Conservation (phyloP, 2,888 invertebrate species). For the Xestia ashworthii region DNA sequence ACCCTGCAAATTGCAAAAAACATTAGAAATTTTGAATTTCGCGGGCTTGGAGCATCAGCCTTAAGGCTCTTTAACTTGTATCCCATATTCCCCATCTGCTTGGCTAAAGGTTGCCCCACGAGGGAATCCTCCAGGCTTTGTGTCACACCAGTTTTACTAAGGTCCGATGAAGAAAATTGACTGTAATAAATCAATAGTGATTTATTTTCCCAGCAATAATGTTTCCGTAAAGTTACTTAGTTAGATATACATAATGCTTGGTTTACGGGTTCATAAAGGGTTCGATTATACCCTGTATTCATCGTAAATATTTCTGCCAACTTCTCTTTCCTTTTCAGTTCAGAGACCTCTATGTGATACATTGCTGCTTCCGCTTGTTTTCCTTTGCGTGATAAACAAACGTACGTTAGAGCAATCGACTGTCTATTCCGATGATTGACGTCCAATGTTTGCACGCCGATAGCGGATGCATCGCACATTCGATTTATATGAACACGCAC, state of each 20-base stretch:
- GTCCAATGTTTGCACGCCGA: conserved; percentile 32
- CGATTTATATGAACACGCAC: conserved; percentile 37
- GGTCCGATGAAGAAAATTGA: neutral
- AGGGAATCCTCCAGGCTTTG: neutral
- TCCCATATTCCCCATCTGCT: neutral
- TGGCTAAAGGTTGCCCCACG: neutral
- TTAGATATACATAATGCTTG: no score
- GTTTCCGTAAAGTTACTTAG: no score
- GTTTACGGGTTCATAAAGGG: no score
- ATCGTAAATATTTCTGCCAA: neutral
- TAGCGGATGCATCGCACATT: conserved; percentile 25
- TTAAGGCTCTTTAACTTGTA: no score
- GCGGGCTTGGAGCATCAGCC: no score
- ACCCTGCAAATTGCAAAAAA: no score
- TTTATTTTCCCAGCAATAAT: no score
- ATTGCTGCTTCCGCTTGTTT: neutral
- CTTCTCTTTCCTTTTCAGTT: neutral
- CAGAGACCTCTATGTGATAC: neutral
- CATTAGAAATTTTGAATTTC: no score
- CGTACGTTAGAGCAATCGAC: conserved; percentile 28
- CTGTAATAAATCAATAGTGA: neutral
- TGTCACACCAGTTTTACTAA: no score
- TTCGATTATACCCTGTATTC: no score
- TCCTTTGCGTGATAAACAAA: conserved; percentile 39
- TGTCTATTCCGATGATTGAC: conserved; percentile 40